Base-by-base conservation (phyloP, 1,140 invertebrate genomes). In the Augochlora pura region DNA sequence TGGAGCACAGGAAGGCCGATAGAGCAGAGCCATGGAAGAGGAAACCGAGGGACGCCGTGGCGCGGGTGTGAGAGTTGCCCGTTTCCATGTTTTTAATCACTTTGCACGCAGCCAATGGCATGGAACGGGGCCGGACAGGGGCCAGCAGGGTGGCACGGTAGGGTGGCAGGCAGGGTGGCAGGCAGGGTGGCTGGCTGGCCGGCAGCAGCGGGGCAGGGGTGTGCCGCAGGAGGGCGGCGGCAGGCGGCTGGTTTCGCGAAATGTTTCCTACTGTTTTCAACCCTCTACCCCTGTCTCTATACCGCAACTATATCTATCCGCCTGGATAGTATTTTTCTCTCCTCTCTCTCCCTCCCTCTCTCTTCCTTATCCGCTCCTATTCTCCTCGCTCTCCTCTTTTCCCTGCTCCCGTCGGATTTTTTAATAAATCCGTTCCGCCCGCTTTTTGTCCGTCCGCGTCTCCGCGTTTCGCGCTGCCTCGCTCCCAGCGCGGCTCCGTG, bases 11-110 rank as follows among this genome's bases (percentile, higher is more conserved):
- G 54, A 83, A 74, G 80, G 54, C 46, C 49, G 59, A 64, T 64
- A 63, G 76, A 63, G 27, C 64, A 27, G 59, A 49, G n/a, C 59
- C 42, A 78, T 72, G 64, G 63, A 72, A 64, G 77, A 64, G 69
- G 71, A 77, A 80, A 65, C 52, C 27, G 64, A 65, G 81, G 68
- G 49, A 54, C 6, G 49, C 6, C 6, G 16, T 46, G 64, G 25
- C 52, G 32, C 32, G 57, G 38, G 52, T 66, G 73, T 66, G 73
- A 77, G 71, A 80, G 66, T 64, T 64, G 38, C 65, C 83, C 71
- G 77, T 82, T 82, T 83, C 76, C 83, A 65, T 82, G 83, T 86
- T 86, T 86, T 86, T 86, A 86, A 86, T 86, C 85, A 86, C 85
- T 85, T 86, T 85, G 85, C 82, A 86, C 85, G 85, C 83, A 82